Percentiles rank a stretch among this genome's conserved stretches.
Evolutionary conservation across 2,888 invertebrate genomes (phyloP).

Genomic region (Drosophila suboccidentalis): DNA sequence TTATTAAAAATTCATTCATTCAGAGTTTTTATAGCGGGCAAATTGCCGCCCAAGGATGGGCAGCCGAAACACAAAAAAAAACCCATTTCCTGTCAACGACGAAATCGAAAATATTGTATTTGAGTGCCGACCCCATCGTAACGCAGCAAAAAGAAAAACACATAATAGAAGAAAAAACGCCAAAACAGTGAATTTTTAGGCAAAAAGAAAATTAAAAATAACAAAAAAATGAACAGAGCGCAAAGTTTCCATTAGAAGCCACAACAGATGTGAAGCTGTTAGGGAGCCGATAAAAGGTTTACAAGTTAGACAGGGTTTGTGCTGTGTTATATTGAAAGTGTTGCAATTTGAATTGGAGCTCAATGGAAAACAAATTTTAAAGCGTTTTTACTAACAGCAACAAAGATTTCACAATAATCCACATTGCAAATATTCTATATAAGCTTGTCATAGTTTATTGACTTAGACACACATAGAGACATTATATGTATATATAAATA

Average conservation of each 20-base stretch:
- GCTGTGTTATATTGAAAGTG: slow-evolving; percentile 10
- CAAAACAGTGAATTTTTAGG: slow-evolving; percentile 50
- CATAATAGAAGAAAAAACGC: slow-evolving; percentile 10
- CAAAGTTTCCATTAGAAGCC: slow-evolving; percentile 37
- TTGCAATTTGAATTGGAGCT: slow-evolving; percentile 30
- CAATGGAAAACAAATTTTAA: slow-evolving; percentile 26
- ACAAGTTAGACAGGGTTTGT: slow-evolving; percentile 32
- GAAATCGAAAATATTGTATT: slow-evolving; percentile 77
- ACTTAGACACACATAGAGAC: too few species aligned
- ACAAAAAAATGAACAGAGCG: slow-evolving; percentile 4
- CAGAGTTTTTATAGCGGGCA: slow-evolving; percentile 61
- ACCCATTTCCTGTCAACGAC: slow-evolving; percentile 63
- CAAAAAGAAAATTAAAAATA: slow-evolving; percentile 22
- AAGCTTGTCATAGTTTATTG: background rate
- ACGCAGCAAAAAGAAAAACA: slow-evolving; percentile 10
- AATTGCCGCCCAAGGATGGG: slow-evolving; percentile 44
- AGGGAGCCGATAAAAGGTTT: slow-evolving; percentile 16
- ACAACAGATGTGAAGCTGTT: slow-evolving; percentile 23
- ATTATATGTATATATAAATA: background rate
- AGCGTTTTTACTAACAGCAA: slow-evolving; percentile 14
- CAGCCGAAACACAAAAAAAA: slow-evolving; percentile 27
- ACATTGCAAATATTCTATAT: background rate
- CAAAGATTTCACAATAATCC: background rate
- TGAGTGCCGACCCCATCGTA: slow-evolving; percentile 29
- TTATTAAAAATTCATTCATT: slow-evolving; percentile 78